phyloP scores from a whole-genome alignment of 2,797 vertebrate genomes.

The Molossus molossus region DNA sequence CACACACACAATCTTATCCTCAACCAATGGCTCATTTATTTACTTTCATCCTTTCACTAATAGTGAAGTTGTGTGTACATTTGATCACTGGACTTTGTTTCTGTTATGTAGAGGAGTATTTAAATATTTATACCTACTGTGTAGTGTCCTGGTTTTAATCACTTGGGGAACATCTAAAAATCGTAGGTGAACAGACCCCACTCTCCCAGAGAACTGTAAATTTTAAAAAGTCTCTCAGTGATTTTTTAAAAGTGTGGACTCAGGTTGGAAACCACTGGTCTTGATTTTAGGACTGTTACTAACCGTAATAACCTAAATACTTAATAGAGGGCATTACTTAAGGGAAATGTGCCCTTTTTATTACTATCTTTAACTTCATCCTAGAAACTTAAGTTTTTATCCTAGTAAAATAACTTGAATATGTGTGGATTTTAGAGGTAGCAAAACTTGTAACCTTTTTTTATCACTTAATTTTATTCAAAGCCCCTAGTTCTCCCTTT shows the following conservation, averaged over 20 bases:
- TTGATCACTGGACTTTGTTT: not conserved
- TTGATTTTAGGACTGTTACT: not conserved
- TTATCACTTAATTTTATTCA: not conserved
- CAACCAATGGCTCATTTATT: not conserved
- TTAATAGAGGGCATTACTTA: not conserved
- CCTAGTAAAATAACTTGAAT: not conserved
- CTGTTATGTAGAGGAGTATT: not conserved
- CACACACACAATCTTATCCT: accelerated
- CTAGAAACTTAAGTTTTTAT: not conserved
- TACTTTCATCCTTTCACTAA: not conserved
- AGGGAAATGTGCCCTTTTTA: not conserved
- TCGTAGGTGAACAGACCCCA: accelerated
- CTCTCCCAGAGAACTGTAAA: accelerated
- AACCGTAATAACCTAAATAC: not conserved
- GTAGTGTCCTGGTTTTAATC: not conserved
- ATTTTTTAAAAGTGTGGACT: not conserved
- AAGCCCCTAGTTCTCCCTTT: not conserved
- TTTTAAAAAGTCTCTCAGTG: not conserved
- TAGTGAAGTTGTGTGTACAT: not conserved
- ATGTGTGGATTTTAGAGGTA: not conserved
- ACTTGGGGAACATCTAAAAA: not conserved
- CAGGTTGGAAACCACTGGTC: not conserved
- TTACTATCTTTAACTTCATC: not conserved
- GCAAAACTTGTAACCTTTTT: not conserved
- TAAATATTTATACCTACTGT: not conserved